These are phyloP conservation scores for Telenomus remus DNA, from an alignment of 1,140 invertebrate species.

Conservation along the genomic window DNA sequence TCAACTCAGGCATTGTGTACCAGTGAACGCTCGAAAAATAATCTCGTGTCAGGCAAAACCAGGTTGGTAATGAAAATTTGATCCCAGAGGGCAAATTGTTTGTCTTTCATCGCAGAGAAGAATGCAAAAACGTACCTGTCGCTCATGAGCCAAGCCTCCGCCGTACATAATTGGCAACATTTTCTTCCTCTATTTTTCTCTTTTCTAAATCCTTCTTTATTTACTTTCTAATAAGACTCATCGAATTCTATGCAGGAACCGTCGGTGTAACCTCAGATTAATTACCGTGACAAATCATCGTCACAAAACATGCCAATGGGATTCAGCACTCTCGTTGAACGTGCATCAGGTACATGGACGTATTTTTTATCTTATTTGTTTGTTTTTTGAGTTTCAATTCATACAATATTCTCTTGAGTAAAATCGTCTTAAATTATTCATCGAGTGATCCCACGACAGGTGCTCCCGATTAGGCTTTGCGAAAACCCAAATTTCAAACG, in stretches of 20 bases:
- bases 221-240: background rate
- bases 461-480: constrained; percentile 16
- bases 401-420: constrained; percentile 4
- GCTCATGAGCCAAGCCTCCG: constrained; percentile 69
- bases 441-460: constrained; percentile 25
- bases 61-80: too few relatives aligned
- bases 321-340: background rate
- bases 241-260: background rate
- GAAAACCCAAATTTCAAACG: constrained; percentile 8
- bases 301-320: background rate
- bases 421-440: constrained; percentile 19
- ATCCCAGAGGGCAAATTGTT: too few relatives aligned
- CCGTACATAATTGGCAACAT: constrained; percentile 69
- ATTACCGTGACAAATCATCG: background rate
- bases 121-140: constrained; percentile 66
- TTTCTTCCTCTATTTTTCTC: constrained; percentile 1
- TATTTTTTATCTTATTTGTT: background rate
- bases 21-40: too few relatives aligned
- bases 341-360: constrained; percentile 22
- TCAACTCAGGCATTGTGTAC: too few relatives aligned
- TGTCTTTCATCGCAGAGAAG: too few relatives aligned
- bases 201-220: background rate
- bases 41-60: too few relatives aligned
- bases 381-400: too few relatives aligned
- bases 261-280: background rate